Base-by-base conservation (phyloP, 2,797 vertebrate species). In the Stomatorhinus walkeri region DNA sequence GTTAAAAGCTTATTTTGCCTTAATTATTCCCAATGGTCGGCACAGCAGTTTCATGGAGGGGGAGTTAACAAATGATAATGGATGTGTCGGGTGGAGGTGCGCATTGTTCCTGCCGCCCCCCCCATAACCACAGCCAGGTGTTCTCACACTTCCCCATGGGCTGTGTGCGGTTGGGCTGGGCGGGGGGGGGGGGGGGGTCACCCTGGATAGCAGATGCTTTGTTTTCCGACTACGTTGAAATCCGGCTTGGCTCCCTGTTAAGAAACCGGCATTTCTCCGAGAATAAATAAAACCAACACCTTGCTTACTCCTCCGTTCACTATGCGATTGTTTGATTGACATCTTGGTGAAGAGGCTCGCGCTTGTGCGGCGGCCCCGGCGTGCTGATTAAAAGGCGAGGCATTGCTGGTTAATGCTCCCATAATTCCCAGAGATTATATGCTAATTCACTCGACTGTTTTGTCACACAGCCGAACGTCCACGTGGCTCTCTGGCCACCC, bases 61-160 rank as follows among this genome's bases (percentile, higher is more conserved):
- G 94, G 92, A 93, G 94, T 93, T 93, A 93, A 94, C 93, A 93
- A 94, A 94, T 93, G 94, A 92, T 96, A 96, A 96, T 95, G 94
- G 93, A 96, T 96, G 94, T 92, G 93, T 51, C 91, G 91, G 93
- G 91, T 92, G 93, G 92, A 92, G 79, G 87, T 93, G 92, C 93
- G 92, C 93, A 95, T 96, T 95, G 95, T 95, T 96, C 93, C 94
- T 91, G 90, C 93, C 90, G 92, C 91, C 92, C 43, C 40, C 40
- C 92, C 88, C 87, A 92, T 94, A 94, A 94, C 94, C 76, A 46
- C 6, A 72, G 87, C 59, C 95, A 94, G 94, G 92, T 94, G 94
- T 94, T 94, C 93, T 92, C 92, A 91, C 92, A 93, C 92, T 91
- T 91, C n/a, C 89, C 91, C 89, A 54, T 84, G 68, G 40, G 84